Conservation (phyloP, 2,888 invertebrate species). For the Nebria salina region DNA sequence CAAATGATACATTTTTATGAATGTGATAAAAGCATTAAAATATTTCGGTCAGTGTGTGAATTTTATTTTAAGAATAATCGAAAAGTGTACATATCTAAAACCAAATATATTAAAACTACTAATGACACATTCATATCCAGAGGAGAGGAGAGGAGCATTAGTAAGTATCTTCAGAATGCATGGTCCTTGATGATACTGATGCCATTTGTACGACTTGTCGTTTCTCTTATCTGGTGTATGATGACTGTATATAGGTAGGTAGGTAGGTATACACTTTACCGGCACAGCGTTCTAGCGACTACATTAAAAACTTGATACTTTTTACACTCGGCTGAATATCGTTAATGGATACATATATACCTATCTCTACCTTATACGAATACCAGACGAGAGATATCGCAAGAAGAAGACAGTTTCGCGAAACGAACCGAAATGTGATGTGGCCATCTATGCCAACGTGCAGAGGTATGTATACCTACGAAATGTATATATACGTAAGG, state of each 20-base stretch:
- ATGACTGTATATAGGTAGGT: neutral
- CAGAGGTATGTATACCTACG: neutral
- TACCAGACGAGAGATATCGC: slow-evolving; percentile 49
- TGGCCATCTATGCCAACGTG: slow-evolving; percentile 9
- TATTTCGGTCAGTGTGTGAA: no score
- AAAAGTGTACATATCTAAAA: neutral
- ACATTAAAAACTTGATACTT: slow-evolving; percentile 62
- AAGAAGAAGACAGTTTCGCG: neutral
- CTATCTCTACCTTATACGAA: slow-evolving; percentile 57
- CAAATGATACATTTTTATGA: no score
- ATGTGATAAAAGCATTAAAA: no score
- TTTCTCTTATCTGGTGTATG: neutral
- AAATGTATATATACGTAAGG: slow-evolving; percentile 17
- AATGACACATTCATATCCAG: neutral
- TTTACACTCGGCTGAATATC: slow-evolving; percentile 61
- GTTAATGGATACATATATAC: slow-evolving; percentile 58
- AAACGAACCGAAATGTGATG: slow-evolving; percentile 19
- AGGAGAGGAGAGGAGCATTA: neutral
- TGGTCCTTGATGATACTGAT: neutral
- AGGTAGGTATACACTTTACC: neutral
- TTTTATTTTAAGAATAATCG: no score
- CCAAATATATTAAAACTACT: neutral
- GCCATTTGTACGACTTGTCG: neutral
- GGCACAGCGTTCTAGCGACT: slow-evolving; percentile 34
- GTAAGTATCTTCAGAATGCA: neutral